phyloP scores from a whole-genome alignment of 2,797 vertebrate genomes.

The Etheostoma perlongum region DNA sequence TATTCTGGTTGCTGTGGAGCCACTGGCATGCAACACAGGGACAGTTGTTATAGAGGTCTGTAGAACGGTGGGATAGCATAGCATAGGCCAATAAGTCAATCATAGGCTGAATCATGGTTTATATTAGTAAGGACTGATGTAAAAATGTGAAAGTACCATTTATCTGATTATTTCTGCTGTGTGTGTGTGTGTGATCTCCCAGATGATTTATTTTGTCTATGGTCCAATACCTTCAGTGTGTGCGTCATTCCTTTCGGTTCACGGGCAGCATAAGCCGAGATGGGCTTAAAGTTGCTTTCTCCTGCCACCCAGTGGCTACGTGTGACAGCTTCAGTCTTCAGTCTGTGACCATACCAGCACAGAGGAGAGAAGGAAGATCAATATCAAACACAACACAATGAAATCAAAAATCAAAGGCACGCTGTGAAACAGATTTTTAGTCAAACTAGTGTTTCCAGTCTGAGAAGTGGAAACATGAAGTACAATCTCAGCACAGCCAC shows the following conservation, averaged over 20 bases:
- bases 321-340: background rate
- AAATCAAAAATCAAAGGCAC: background rate
- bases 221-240: constrained; percentile 15
- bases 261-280: background rate
- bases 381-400: too few relatives aligned
- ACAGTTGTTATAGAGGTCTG: too few relatives aligned
- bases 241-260: constrained; percentile 55
- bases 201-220: background rate
- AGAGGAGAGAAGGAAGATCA: background rate
- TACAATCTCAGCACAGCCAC: constrained; percentile 4
- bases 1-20: background rate
- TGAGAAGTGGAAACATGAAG: background rate
- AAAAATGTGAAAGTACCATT: background rate
- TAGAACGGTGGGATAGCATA: too few relatives aligned
- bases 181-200: too few relatives aligned
- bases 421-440: rapidly evolving
- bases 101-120: background rate
- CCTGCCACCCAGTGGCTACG: constrained; percentile 65
- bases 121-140: background rate
- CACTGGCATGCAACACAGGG: background rate
- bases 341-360: background rate
- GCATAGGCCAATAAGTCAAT: background rate
- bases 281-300: constrained; percentile 30
- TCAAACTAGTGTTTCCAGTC: background rate
- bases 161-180: background rate